Conservation (phyloP, 2,888 invertebrate species). For the Drosophila anomalata region DNA sequence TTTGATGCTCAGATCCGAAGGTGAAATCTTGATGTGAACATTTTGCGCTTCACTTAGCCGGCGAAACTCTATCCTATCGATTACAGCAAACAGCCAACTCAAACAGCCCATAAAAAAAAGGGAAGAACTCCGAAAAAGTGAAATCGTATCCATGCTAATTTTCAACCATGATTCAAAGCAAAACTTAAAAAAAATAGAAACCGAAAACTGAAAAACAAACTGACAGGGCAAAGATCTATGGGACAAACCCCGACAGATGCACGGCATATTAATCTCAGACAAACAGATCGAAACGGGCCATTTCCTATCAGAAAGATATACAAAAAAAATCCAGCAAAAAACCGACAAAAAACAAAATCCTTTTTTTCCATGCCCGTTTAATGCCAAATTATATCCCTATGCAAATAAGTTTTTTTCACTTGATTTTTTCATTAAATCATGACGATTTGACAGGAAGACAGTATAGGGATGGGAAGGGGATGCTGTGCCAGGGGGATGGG, state of each 20-base stretch:
- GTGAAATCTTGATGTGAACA: constrained; percentile 24
- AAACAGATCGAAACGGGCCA: constrained; percentile 77
- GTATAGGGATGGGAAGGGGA: constrained; percentile 28
- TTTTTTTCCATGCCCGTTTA: constrained; percentile 71
- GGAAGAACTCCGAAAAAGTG: constrained; percentile 62
- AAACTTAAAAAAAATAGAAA: constrained; percentile 29
- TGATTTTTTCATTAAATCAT: constrained; percentile 79
- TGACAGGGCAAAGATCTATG: constrained; percentile 40
- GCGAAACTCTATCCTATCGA: constrained; percentile 50
- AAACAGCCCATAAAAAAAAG: constrained; percentile 21
- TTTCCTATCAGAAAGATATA: constrained; percentile 62
- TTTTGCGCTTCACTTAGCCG: constrained; percentile 35
- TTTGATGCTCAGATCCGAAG: not conserved
- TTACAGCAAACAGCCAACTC: constrained; percentile 31
- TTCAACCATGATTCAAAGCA: constrained; percentile 64
- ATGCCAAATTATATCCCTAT: constrained; percentile 81
- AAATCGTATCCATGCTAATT: constrained; percentile 82
- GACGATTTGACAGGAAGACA: constrained; percentile 72
- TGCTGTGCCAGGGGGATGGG: constrained; percentile 23
- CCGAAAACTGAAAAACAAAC: constrained; percentile 55
- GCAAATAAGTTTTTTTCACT: constrained; percentile 78
- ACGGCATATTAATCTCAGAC: constrained; percentile 81
- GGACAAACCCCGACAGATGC: constrained; percentile 77
- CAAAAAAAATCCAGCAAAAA: constrained; percentile 29
- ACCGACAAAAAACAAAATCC: constrained; percentile 61